These are phyloP conservation scores for Ptilodon capucinus DNA, from an alignment of 2,888 invertebrate species.

Conservation along the genomic window DNA sequence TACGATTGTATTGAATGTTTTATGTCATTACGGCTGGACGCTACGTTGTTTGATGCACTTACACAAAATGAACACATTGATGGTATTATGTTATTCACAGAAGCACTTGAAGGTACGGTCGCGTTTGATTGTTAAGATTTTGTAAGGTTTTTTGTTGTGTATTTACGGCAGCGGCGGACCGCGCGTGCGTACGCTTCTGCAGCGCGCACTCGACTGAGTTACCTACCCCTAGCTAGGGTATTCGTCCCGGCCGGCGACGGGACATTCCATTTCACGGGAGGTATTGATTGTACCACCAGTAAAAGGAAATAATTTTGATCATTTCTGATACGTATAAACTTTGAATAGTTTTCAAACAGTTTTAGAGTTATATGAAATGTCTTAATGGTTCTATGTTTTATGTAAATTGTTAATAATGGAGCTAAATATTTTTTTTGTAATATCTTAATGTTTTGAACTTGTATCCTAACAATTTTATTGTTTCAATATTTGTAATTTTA, in stretches of 20 bases:
- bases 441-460: no score
- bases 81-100: conserved; percentile 27
- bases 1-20: conserved; percentile 74
- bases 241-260: conserved; percentile 69
- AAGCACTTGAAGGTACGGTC: conserved; percentile 48
- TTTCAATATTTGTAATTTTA: no score
- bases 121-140: conserved; percentile 45
- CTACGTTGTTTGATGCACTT: no score
- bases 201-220: conserved; percentile 65
- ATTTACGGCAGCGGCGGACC: conserved; percentile 26
- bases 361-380: no score
- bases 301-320: neutral
- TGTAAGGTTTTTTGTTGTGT: conserved; percentile 69
- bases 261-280: conserved; percentile 61
- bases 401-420: no score
- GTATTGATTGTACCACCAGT: conserved; percentile 27
- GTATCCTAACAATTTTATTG: no score
- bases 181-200: conserved; percentile 47
- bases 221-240: conserved; percentile 69
- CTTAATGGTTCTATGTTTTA: no score
- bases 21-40: conserved; percentile 68
- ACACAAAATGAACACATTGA: no score
- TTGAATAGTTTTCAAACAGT: no score
- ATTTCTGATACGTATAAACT: no score
- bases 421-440: no score